Conservation (phyloP, 2,113 vertebrate species). For the Colistium nudipinnis region DNA sequence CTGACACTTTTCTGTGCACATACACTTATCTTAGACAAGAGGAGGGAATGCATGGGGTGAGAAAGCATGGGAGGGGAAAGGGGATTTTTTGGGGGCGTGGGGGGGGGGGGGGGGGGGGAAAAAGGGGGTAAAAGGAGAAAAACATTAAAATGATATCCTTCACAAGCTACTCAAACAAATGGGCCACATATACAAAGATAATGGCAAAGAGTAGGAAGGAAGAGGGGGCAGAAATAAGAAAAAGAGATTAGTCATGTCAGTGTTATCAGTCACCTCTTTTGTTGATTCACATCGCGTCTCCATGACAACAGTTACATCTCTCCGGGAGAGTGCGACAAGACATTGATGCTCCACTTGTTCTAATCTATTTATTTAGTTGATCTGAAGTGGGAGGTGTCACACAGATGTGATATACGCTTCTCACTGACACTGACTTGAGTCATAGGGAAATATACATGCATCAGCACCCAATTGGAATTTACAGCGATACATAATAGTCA, state of each 20-base stretch:
- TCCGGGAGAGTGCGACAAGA: slow-evolving; percentile 59
- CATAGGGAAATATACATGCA: slow-evolving; percentile 20
- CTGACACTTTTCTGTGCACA: slow-evolving; percentile 78
- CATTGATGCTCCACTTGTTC: slow-evolving; percentile 59
- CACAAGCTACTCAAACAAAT: slow-evolving; percentile 71
- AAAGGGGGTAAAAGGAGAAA: neutral
- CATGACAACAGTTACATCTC: slow-evolving; percentile 77
- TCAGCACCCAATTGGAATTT: slow-evolving; percentile 30
- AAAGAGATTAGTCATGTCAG: slow-evolving; percentile 84
- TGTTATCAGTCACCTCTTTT: slow-evolving; percentile 87
- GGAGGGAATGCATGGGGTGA: slow-evolving; percentile 73
- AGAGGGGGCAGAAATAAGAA: slow-evolving; percentile 72
- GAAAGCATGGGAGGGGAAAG: slow-evolving; percentile 56
- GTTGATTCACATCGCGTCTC: slow-evolving; percentile 76
- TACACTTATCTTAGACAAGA: slow-evolving; percentile 78
- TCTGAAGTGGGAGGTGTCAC: slow-evolving; percentile 55
- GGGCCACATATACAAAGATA: slow-evolving; percentile 69
- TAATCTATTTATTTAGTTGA: slow-evolving; percentile 66
- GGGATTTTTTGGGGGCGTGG: neutral
- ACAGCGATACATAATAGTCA: slow-evolving; percentile 19
- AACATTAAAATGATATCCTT: slow-evolving; percentile 58
- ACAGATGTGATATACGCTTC: slow-evolving; percentile 41
- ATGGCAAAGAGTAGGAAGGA: slow-evolving; percentile 65
- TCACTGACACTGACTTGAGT: slow-evolving; percentile 30
- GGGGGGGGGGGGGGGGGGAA: neutral